Evolutionary conservation across 2,797 vertebrate species (phyloP), one percentile per base, ranked within the genome.

Genomic region (Mus spretus): DNA sequence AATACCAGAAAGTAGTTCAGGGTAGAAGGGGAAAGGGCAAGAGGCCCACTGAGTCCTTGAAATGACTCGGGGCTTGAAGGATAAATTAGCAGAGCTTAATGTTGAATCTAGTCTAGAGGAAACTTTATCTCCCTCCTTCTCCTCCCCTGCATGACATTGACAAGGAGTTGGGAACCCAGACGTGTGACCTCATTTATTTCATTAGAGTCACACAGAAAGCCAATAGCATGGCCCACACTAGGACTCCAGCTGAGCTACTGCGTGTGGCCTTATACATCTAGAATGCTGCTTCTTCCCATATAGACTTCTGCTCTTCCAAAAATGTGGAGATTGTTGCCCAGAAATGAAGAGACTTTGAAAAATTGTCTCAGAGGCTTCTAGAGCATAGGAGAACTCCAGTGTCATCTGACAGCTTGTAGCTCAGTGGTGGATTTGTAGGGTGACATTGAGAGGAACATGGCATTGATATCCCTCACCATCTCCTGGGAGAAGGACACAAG

Each of bases 51-150:
- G 59, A 88, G 28, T 37, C 40, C 63, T 12, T 34, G 47, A 75
- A 83, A 12, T n/a, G 57, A 94, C 53, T 61, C 12, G 0, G 11
- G 40, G 40, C 47, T 63, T 83, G 61, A 55, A 92, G 88, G 84
- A 75, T 85, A 87, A 91, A 92, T 96, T 75, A 13, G 13, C 31
- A 57, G 93, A 28, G 12, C 55, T 82, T 85, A 88, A 12, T 75
- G 77, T 70, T 3, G 0, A 82, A 37, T 80, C 24, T 80, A 57
- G 34, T 28, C 59, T 50, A 13, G 40, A 53, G 63, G 50, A 37
- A 8, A 22, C 55, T 28, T 15, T 19, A 61, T 12, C 53, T 72
- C 77, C 81, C 40, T 84, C 40, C 55, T 81, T 74, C 61, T 31
- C 12, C 15, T 34, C 15, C 28, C 13, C 26, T 72, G 89, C 74